Evolutionary conservation across 2,113 vertebrate species (phyloP).

Genomic region (Melanostigma gelatinosum): DNA sequence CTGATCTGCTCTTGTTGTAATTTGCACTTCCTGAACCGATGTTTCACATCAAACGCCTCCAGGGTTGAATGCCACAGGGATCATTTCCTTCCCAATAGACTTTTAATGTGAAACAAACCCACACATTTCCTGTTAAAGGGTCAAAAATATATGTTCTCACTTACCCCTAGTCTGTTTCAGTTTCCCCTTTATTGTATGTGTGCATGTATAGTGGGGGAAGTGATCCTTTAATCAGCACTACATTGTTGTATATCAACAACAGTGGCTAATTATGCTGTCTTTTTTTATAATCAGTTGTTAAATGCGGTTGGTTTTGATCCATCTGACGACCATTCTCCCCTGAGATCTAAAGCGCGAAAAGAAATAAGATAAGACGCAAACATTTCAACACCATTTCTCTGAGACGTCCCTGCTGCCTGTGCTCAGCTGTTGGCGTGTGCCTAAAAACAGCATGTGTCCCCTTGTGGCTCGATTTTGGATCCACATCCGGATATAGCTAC

Average conservation of each 20-base stretch:
- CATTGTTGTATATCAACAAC: neutral
- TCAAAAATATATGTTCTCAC: neutral
- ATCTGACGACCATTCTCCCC: neutral
- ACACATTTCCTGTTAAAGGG: neutral
- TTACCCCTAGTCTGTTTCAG: neutral
- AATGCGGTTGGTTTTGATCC: neutral
- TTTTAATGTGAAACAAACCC: neutral
- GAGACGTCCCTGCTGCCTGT: constrained; percentile 1
- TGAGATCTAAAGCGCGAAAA: neutral
- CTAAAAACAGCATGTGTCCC: constrained; percentile 45
- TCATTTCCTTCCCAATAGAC: neutral
- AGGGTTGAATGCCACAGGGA: neutral
- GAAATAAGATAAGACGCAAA: neutral
- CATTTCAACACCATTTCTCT: constrained; percentile 14
- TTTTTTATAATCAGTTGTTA: neutral
- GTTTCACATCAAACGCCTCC: neutral
- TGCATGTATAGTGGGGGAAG: neutral
- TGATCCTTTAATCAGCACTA: neutral
- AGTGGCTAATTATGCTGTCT: neutral
- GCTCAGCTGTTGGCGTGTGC: constrained; percentile 46
- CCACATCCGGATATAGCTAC: constrained; percentile 48
- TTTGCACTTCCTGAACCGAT: neutral
- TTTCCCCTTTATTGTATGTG: neutral
- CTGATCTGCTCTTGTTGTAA: neutral
- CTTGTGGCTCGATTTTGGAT: neutral